A percentile compares a stretch with the other conserved stretches of the same genome.
Evolutionary conservation across 2,797 vertebrate genomes (phyloP).

Genomic region (Diplodus puntazzo): DNA sequence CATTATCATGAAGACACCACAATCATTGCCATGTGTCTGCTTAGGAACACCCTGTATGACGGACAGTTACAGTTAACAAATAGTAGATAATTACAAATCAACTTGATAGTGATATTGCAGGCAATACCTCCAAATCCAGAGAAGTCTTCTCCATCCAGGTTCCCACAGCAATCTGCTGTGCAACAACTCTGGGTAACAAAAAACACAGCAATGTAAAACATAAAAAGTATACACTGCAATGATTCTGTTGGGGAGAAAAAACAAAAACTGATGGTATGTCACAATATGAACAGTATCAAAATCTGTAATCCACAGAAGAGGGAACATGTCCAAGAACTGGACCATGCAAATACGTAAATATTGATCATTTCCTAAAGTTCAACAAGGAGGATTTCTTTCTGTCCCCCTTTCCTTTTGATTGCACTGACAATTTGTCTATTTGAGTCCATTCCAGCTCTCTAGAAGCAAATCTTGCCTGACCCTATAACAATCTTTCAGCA

Average conservation of each 20-base stretch:
- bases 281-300: not conserved
- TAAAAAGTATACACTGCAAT: not conserved
- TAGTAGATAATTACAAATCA: not conserved
- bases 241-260: not conserved
- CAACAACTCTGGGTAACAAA: not conserved
- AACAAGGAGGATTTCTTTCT: no score
- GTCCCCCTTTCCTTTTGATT: no score
- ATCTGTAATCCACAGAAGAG: not conserved
- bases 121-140: not conserved
- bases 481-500: no score
- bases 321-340: not conserved
- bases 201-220: conserved; percentile 1
- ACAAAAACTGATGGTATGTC: not conserved
- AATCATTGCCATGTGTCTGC: not conserved
- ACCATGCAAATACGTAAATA: not conserved
- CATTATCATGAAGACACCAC: conserved; percentile 1
- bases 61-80: not conserved
- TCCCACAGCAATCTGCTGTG: not conserved
- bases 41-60: not conserved
- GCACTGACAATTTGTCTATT: no score
- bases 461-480: no score
- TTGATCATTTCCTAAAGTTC: no score
- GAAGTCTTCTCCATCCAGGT: not conserved
- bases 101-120: not conserved
- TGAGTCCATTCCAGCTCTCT: no score